Base-by-base conservation (phyloP, 2,797 vertebrate species). In the Luscinia megarhynchos region DNA sequence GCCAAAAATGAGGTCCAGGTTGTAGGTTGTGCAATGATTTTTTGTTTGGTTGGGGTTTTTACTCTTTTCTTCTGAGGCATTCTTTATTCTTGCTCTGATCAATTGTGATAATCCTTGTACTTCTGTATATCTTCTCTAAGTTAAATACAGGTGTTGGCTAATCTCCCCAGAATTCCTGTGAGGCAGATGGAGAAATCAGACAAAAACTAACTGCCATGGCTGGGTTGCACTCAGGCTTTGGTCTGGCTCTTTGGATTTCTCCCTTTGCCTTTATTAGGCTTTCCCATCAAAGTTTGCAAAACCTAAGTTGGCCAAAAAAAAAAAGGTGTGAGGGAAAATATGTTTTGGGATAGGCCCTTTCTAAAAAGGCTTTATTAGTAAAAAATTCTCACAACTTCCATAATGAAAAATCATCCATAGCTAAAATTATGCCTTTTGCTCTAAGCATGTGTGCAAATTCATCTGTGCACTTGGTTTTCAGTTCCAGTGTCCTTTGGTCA, bases 141-240 rank as follows among this genome's bases (percentile, higher is more conserved):
- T 75, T 80, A 89, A 92, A 73, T 41, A 78, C 26, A 78, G 53
- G 51, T 69, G 26, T 79, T 89, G 74, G 70, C 67, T 66, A n/a
- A 80, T 77, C 70, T 82, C 59, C 26, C 12, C 57, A 68, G 61
- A 57, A 45, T 62, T 90, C 61, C 72, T 70, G 30, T 40, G 53
- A 89, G 81, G 74, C 57, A 87, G 54, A 54, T 74, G 74, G 68
- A 69, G 18, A 34, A 93, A 90, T 62, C n/a, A 29, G 75, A 38
- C 15, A 38, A 32, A 34, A 68, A 20, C 12, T 26, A 51, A 7
- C 36, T 15, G 40, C 38, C 3, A 0, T 15, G 19, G 6, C 10
- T 32, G 29, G 23, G 8, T 43, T 24, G 7, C 43, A 23, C 30
- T 36, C 20, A 0, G 7, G 29, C 51, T 32, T 24, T 64, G 34